Base-by-base conservation (phyloP, 1,140 invertebrate species). In the Ditylenchus dipsaci region DNA sequence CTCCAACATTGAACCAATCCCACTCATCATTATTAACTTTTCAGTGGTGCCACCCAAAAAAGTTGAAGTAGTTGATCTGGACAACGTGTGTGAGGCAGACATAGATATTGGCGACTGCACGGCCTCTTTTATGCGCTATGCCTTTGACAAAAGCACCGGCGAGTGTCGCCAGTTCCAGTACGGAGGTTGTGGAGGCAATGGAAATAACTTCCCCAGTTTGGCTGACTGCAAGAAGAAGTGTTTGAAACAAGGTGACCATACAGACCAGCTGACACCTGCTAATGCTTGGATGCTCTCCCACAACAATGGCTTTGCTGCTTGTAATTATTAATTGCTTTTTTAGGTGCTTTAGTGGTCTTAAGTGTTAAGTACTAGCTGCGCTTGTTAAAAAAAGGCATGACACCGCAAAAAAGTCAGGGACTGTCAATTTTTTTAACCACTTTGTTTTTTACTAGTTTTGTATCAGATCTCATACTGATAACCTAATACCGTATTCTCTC, bases 101-200 rank as follows among this genome's bases (percentile, higher is more conserved):
- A 49, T 79, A 30, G 76, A 77, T 47, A 65, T 57, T 19, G 76
- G 76, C 7, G 74, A 79, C 21, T 77, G 76, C 57, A 38, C 49
- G 21, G 74, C 77, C 38, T 33, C 47, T 13, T 79, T 77, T 38
- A 75, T 67, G 58, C 75, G 76, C 19, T 78, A 67, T 65, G 65
- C 67, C 8, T 78, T 76, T 53, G 76, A 78, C 43, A 53, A 53
- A n/a, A 57, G 27, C 1, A 56, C 69, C 0, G 56, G 61, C 30
- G 72, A 75, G 26, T 78, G 76, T 47, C 76, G 72, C 23, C 70
- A 74, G 65, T 78, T 78, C 61, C 21, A 73, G 49, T 78, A 78
- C 38, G 63, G 71, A 1, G 76, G 76, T 21, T 78, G 76, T 61
- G 76, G 78, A 13, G 76, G 76, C 21, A 78, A 78, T 58, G 77